Evolutionary conservation across 2,888 invertebrate genomes (phyloP).

Genomic region (Tetragonisca angustula): DNA sequence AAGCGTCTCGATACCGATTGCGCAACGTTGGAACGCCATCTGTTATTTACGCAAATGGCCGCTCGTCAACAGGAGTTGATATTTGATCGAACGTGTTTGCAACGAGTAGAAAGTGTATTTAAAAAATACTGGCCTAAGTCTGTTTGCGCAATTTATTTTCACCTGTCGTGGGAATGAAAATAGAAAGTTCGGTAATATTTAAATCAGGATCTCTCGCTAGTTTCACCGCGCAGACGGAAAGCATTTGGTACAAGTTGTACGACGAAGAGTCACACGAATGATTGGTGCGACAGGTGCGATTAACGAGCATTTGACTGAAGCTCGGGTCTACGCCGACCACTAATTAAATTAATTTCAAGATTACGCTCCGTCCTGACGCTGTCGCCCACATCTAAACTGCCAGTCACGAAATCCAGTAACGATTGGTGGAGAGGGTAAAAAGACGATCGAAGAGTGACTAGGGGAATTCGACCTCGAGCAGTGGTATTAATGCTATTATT

Average conservation of each 20-base stretch:
- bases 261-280: constrained; percentile 40
- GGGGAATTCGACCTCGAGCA: constrained; percentile 51
- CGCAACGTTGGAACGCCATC: constrained; percentile 20
- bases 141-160: not conserved
- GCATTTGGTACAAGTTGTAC: constrained; percentile 20
- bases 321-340: constrained; percentile 79
- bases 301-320: constrained; percentile 80
- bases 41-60: not conserved
- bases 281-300: constrained; percentile 79
- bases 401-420: constrained; percentile 60
- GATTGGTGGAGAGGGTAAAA: constrained; percentile 12
- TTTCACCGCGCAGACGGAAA: not conserved
- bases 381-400: constrained; percentile 56
- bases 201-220: not conserved
- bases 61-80: not conserved
- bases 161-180: too few relatives aligned
- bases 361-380: constrained; percentile 40
- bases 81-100: not conserved
- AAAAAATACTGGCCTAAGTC: not conserved
- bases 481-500: constrained; percentile 43
- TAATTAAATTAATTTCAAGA: constrained; percentile 83
- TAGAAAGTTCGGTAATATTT: not conserved
- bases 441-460: constrained; percentile 41
- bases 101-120: not conserved
- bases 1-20: not conserved